Conservation (phyloP, 2,113 vertebrate species). For the Propithecus coquereli region DNA sequence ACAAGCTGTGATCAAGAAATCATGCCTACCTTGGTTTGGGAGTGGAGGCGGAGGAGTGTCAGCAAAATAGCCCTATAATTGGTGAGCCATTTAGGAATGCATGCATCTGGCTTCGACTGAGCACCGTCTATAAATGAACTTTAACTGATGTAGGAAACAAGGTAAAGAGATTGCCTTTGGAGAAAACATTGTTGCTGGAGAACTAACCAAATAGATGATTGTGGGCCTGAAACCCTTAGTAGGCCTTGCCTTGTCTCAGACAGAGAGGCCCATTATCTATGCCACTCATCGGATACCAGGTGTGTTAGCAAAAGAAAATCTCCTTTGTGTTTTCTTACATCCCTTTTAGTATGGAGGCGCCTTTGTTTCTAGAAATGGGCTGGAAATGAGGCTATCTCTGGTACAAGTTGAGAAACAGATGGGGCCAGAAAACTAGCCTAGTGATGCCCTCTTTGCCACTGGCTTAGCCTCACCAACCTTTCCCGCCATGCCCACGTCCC, state of each 20-base stretch:
- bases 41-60: neutral
- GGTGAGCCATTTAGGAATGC: neutral
- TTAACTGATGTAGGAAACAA: neutral
- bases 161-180: neutral
- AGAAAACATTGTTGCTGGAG: neutral
- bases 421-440: neutral
- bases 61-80: neutral
- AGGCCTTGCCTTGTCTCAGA: neutral
- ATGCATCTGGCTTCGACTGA: neutral
- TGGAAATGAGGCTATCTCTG: neutral
- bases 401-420: neutral
- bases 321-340: neutral
- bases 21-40: neutral
- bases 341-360: neutral
- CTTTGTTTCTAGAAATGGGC: neutral
- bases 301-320: neutral
- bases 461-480: neutral
- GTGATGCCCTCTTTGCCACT: neutral
- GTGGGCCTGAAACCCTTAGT: neutral
- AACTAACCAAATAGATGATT: neutral
- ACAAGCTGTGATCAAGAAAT: neutral
- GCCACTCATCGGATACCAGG: neutral
- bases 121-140: neutral
- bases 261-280: neutral
- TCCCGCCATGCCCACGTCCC: neutral